These are phyloP conservation scores for Serripes groenlandicus DNA, from an alignment of 2,888 invertebrate genomes.

Conservation along the genomic window DNA sequence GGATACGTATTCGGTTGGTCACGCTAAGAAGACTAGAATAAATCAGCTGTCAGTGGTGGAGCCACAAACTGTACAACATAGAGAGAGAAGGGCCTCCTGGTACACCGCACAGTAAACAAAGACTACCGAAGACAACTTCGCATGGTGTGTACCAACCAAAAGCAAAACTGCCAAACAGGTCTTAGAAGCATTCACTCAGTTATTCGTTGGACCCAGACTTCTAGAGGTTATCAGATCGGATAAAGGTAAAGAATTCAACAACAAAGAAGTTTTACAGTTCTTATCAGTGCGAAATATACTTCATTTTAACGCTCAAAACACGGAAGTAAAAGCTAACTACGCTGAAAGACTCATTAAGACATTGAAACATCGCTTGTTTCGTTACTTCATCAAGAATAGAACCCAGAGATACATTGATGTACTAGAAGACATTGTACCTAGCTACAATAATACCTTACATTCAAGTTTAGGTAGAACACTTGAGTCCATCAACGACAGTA, in stretches of 20 bases:
- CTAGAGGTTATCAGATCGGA: conserved; percentile 37
- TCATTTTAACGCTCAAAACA: conserved; percentile 35
- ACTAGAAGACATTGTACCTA: conserved; percentile 27
- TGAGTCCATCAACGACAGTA: conserved; percentile 18
- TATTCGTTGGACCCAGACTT: conserved; percentile 10
- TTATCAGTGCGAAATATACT: conserved; percentile 11
- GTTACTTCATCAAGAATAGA: conserved; percentile 32
- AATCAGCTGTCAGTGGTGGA: too few relatives aligned
- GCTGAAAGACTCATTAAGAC: conserved; percentile 46
- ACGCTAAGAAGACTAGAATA: too few relatives aligned
- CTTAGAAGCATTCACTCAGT: not conserved
- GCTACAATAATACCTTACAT: conserved; percentile 49
- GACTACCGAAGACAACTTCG: too few relatives aligned
- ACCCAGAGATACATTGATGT: conserved; percentile 31
- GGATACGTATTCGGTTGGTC: too few relatives aligned
- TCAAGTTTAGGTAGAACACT: conserved; percentile 29
- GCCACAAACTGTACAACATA: too few relatives aligned
- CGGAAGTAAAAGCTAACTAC: conserved; percentile 41
- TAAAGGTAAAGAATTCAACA: conserved; percentile 38
- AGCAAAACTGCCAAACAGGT: not conserved
- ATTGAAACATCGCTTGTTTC: conserved; percentile 24
- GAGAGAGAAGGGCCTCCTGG: too few relatives aligned
- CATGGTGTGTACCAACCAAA: not conserved
- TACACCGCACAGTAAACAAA: too few relatives aligned
- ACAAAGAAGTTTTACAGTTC: conserved; percentile 24